Conservation (phyloP, 2,797 vertebrate genomes). For the Sciurus carolinensis region DNA sequence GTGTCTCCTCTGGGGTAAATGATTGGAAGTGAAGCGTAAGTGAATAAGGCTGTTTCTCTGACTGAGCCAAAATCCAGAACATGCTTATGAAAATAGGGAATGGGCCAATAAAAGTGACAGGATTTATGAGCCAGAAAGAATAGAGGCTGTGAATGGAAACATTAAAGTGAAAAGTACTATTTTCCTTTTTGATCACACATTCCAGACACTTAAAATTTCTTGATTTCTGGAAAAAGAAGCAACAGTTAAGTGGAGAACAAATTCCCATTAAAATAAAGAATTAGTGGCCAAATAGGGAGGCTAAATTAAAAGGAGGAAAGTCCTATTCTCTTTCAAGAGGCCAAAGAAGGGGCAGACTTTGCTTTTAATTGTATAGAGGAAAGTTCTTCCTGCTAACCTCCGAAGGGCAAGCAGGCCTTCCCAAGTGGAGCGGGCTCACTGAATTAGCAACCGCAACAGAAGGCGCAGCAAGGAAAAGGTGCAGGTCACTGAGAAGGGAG, state of each 20-base stretch:
- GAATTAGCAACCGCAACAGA: background rate
- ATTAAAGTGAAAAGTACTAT: constrained; percentile 25
- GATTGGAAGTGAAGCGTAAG: constrained; percentile 55
- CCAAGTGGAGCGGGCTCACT: background rate
- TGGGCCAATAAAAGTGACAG: constrained; percentile 50
- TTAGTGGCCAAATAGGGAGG: constrained; percentile 62
- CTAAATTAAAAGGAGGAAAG: constrained; percentile 63
- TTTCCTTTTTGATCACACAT: constrained; percentile 19
- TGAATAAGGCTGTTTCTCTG: constrained; percentile 64
- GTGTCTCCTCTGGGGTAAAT: constrained; percentile 55
- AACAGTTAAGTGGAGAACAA: constrained; percentile 62
- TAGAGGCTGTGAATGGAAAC: background rate
- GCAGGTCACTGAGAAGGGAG: background rate
- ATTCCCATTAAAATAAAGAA: constrained; percentile 69
- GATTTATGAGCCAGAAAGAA: constrained; percentile 58
- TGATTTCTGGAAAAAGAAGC: constrained; percentile 52
- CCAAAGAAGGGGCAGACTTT: constrained; percentile 46
- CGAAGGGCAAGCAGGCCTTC: background rate
- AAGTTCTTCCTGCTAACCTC: constrained; percentile 40
- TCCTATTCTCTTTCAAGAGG: constrained; percentile 45
- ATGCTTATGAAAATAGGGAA: constrained; percentile 70
- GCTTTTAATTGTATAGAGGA: constrained; percentile 64
- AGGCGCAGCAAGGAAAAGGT: background rate
- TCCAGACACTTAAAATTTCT: constrained; percentile 74
- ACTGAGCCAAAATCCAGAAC: constrained; percentile 40